Evolutionary conservation across 2,797 vertebrate genomes (phyloP).

Genomic region (Hemitrygon akajei): DNA sequence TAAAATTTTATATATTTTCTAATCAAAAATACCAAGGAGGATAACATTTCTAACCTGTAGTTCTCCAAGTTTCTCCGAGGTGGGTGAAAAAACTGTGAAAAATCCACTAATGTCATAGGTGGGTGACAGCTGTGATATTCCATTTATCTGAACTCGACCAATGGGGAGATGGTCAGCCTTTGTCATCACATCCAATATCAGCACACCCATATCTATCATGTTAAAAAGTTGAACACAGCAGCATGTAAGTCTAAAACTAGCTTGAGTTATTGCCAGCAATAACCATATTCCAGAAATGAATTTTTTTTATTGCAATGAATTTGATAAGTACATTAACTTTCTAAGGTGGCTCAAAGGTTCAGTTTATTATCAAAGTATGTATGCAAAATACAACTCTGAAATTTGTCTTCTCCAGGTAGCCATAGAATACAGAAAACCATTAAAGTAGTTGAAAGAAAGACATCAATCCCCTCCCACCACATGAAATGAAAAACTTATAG

Average conservation of each 20-base stretch:
- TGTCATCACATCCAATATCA: conserved; percentile 80
- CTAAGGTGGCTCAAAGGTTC: not conserved
- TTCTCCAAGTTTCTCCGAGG: conserved; percentile 85
- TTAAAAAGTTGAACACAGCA: conserved; percentile 10
- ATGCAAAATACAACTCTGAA: too few species aligned
- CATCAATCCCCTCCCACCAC: too few species aligned
- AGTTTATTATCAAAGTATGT: too few species aligned
- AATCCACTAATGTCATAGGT: conserved; percentile 73
- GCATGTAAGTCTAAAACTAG: not conserved
- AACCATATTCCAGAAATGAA: not conserved
- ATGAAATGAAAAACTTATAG: too few species aligned
- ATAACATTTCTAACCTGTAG: conserved; percentile 66
- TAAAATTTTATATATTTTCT: not conserved
- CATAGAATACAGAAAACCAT: too few species aligned
- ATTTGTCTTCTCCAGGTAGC: too few species aligned
- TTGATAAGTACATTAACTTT: too few species aligned
- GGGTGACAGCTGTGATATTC: conserved; percentile 72
- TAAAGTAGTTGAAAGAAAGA: too few species aligned
- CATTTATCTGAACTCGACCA: conserved; percentile 69
- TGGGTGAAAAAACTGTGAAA: conserved; percentile 77
- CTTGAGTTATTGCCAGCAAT: not conserved
- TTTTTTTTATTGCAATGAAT: too few species aligned
- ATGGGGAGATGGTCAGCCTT: conserved; percentile 74
- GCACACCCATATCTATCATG: conserved; percentile 80
- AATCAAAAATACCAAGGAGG: accelerated